Base-by-base conservation (phyloP, 2,888 invertebrate genomes). In the Acanthosepion pharaonis region DNA sequence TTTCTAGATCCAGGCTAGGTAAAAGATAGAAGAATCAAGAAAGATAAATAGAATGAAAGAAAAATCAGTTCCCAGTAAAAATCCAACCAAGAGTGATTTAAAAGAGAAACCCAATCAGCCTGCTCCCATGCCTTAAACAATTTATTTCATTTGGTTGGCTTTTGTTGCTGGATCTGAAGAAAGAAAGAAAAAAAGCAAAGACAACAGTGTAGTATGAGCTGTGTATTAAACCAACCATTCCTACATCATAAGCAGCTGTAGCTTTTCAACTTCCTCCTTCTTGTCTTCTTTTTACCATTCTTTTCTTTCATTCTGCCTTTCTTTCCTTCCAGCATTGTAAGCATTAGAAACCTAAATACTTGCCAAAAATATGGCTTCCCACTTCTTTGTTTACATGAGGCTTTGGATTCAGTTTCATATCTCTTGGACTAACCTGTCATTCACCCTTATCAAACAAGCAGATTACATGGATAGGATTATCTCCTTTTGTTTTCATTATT, bases 211-310 rank as follows among this genome's bases (percentile, higher is more conserved):
- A 33, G 78, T 78, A 78, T 78, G n/a, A 78, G n/a, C 78, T 78
- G 78, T n/a, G 78, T 78, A 78, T n/a, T 78, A 78, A 78, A 18
- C n/a, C 78, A 78, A 78, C 78, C 78, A n/a, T 78, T 33, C 4
- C n/a, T 78, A 78, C n/a, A 78, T 78, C n/a, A 78, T 78, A 78
- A 78, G n/a, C 78, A 78, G 78, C 78, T 78, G 78, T n/a, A 78
- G 15, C 18, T 78, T 78, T n/a, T 33, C n/a, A 15, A n/a, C n/a
- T 78, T 78, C 78, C n/a, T 28, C 28, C 8, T 64, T 28, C n/a
- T 78, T 78, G 9, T 33, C 78, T 33, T 78, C 18, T n/a, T 4
- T 33, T 78, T n/a, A 5, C 11, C 78, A 4, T n/a, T 78, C 9
- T n/a, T 33, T 33, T n/a, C n/a, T 33, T n/a, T 78, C n/a, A 4